Conservation (phyloP, 2,797 vertebrate species). For the Spea hammondii region DNA sequence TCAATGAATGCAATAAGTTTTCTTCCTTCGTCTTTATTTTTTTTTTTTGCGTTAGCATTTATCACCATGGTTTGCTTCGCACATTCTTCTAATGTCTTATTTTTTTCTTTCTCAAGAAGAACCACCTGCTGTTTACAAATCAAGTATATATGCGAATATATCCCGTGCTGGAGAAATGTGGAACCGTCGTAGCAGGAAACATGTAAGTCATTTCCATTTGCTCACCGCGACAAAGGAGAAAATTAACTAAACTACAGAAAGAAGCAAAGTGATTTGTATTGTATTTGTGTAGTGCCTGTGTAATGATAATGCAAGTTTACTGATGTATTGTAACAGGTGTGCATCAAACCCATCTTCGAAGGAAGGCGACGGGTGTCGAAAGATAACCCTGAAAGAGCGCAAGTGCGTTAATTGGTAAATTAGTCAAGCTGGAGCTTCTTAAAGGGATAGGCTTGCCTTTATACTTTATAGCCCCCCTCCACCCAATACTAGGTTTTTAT, state of each 20-base stretch:
- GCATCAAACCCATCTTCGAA: neutral
- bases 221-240: neutral
- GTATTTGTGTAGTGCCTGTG: neutral
- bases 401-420: neutral
- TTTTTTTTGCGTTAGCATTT: slow-evolving; percentile 31
- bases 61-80: slow-evolving; percentile 31
- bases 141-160: slow-evolving; percentile 21
- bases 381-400: neutral
- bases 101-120: slow-evolving; percentile 34
- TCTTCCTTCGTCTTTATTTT: slow-evolving; percentile 43
- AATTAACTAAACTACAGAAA: neutral
- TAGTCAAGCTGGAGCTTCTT: neutral
- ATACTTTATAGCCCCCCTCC: too few species aligned
- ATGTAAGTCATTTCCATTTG: slow-evolving; percentile 5
- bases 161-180: neutral
- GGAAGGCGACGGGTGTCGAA: neutral
- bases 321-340: neutral
- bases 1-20: slow-evolving; percentile 51
- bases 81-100: slow-evolving; percentile 40
- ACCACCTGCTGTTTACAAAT: slow-evolving; percentile 50
- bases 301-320: neutral
- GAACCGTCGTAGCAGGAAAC: neutral
- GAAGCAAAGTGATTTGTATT: neutral
- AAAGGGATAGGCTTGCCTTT: neutral
- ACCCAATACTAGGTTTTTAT: too few species aligned